Conservation (phyloP, 2,797 vertebrate species). For the Sternotherus odoratus region DNA sequence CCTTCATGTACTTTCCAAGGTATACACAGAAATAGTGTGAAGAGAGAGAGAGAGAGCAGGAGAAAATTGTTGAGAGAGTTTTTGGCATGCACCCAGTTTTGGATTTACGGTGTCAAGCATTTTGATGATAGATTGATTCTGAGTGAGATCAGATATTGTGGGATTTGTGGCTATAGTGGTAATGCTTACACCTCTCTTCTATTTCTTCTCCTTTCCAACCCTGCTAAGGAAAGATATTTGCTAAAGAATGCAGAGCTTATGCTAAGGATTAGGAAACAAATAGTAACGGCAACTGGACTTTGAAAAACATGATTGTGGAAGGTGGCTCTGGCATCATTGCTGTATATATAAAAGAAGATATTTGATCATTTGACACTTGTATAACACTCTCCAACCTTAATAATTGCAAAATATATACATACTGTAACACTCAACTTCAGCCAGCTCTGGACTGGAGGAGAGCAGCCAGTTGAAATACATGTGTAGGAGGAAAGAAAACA, state of each 20-base stretch:
- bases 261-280: conserved; percentile 9
- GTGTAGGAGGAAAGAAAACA: neutral
- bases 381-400: neutral
- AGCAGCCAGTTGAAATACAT: neutral
- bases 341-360: neutral
- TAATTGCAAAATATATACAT: neutral
- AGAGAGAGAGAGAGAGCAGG: neutral
- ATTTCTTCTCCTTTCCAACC: neutral
- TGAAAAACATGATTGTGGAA: neutral
- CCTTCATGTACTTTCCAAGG: neutral
- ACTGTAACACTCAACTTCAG: neutral
- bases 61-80: neutral
- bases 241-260: neutral
- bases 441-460: neutral
- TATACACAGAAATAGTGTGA: neutral
- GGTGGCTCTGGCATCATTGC: neutral
- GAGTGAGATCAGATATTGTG: neutral
- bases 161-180: neutral
- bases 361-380: neutral
- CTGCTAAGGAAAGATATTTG: neutral
- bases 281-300: neutral
- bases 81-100: neutral
- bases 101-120: neutral
- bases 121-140: neutral
- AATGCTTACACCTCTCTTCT: neutral